phyloP scores from a whole-genome alignment of 64 coral and sea anemone species.

The Trachythela sp. region DNA sequence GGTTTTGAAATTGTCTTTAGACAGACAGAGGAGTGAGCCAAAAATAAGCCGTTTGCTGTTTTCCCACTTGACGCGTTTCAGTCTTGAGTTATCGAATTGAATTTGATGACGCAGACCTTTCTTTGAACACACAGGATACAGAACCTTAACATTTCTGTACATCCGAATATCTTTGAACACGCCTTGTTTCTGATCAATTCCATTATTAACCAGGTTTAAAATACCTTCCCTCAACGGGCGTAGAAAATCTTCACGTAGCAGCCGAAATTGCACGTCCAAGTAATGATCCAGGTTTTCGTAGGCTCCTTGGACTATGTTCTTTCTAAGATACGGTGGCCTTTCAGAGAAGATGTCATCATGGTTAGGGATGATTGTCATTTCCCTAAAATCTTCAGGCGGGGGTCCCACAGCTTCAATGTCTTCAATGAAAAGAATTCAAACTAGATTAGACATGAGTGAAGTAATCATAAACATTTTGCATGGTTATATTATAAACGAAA shows the following conservation, averaged over 20 bases:
- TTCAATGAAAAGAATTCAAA: background rate
- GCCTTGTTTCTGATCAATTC: background rate
- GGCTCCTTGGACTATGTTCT: constrained; percentile 34
- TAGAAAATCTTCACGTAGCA: constrained; percentile 51
- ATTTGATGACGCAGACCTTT: constrained; percentile 40
- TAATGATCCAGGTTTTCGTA: constrained; percentile 46
- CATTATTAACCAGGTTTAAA: background rate
- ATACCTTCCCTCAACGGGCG: constrained; percentile 61
- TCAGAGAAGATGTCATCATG: constrained; percentile 22
- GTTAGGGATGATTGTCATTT: constrained; percentile 40
- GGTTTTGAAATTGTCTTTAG: constrained; percentile 54
- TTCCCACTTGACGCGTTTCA: constrained; percentile 48
- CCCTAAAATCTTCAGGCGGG: constrained; percentile 34
- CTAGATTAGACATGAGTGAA: background rate
- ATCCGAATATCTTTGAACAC: constrained; percentile 41
- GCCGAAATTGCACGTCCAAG: constrained; percentile 56
- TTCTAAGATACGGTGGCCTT: constrained; percentile 20
- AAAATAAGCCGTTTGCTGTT: constrained; percentile 66
- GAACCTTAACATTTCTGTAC: constrained; percentile 38
- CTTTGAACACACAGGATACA: constrained; percentile 20
- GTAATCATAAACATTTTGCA: too few species aligned
- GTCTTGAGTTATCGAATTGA: constrained; percentile 47
- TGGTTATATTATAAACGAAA: too few species aligned
- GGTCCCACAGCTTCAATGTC: background rate
- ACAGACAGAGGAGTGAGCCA: constrained; percentile 60